Evolutionary conservation across 2,113 vertebrate species (phyloP).

Genomic region (Crotalus horridus): DNA sequence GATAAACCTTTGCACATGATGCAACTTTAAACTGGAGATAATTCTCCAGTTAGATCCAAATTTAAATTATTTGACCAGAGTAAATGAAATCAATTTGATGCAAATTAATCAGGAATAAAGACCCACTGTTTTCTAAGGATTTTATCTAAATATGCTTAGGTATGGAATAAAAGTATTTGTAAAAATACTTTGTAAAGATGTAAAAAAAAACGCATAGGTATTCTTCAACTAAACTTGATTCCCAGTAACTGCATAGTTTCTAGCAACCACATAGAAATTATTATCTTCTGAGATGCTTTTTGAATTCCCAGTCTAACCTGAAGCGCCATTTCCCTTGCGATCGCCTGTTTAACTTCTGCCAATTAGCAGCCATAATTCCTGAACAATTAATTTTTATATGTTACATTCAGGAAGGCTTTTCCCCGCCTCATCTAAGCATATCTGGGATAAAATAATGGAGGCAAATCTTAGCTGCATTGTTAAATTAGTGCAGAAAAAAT

Average conservation of each 20-base stretch:
- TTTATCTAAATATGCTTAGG: background rate
- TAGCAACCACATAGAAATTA: background rate
- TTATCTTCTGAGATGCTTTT: background rate
- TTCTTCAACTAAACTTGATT: background rate
- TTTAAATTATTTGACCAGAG: background rate
- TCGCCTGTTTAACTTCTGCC: background rate
- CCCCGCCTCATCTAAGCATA: background rate
- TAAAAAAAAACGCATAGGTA: no score
- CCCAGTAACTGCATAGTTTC: background rate
- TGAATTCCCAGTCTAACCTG: background rate
- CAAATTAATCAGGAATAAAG: background rate
- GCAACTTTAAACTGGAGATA: background rate
- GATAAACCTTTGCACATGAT: background rate
- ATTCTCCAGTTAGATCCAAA: background rate
- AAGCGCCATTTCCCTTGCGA: background rate
- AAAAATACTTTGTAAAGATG: background rate
- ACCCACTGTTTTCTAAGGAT: background rate
- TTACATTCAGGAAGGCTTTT: background rate
- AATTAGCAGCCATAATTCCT: background rate
- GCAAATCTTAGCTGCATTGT: background rate
- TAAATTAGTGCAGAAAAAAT: background rate
- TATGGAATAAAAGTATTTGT: background rate
- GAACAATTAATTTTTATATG: background rate
- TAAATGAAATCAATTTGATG: background rate
- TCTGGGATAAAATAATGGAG: background rate